These are phyloP conservation scores for Drosophila neutralis DNA, from an alignment of 2,888 invertebrate genomes.

Conservation along the genomic window DNA sequence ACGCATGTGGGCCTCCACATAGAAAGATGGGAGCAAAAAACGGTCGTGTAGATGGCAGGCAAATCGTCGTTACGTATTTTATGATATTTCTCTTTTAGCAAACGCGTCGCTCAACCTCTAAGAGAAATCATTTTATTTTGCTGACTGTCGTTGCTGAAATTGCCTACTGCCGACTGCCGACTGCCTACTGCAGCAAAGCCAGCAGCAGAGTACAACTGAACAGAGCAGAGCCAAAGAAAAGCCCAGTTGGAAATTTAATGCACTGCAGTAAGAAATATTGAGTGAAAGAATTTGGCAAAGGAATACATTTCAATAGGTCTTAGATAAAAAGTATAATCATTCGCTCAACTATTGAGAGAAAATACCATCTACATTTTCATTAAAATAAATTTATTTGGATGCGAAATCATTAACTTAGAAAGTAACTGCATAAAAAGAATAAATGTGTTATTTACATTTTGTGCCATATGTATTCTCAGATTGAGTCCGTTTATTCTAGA, in stretches of 20 bases:
- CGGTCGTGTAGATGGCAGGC: constrained; percentile 58
- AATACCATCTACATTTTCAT: neutral
- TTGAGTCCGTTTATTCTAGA: neutral
- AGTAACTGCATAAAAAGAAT: neutral
- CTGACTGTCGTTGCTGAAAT: constrained; percentile 77
- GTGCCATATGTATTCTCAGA: neutral
- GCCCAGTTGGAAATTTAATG: constrained; percentile 55
- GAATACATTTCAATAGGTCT: neutral
- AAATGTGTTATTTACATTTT: neutral
- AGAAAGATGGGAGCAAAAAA: constrained; percentile 22
- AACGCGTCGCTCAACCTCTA: constrained; percentile 35
- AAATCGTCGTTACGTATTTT: constrained; percentile 77
- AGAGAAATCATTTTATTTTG: constrained; percentile 76
- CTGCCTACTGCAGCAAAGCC: constrained; percentile 32
- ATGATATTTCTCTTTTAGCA: constrained; percentile 59
- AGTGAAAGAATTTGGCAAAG: neutral
- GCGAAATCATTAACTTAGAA: neutral
- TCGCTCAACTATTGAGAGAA: neutral
- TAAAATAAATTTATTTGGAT: neutral
- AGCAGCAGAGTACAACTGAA: neutral
- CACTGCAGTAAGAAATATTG: neutral
- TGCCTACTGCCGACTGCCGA: constrained; percentile 65
- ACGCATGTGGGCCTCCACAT: constrained; percentile 53
- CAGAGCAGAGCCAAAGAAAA: neutral
- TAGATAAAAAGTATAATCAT: neutral